Conservation (phyloP, 2,888 invertebrate genomes). For the Caprella mutica region DNA sequence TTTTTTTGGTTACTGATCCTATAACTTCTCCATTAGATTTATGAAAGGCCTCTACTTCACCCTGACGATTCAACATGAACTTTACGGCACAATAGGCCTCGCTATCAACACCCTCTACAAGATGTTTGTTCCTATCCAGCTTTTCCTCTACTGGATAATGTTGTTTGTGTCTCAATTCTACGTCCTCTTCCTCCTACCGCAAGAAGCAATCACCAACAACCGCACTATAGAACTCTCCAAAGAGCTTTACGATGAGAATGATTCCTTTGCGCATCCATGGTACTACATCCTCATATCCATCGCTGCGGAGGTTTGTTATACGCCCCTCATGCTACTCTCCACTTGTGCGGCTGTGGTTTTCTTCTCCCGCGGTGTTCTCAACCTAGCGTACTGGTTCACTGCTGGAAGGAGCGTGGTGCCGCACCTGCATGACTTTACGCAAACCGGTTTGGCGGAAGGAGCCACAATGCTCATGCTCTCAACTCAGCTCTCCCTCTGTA, state of each 20-base stretch:
- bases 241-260: slow-evolving; percentile 1
- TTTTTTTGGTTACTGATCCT: too few species aligned
- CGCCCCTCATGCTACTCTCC: slow-evolving; percentile 45
- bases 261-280: slow-evolving; percentile 8
- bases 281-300: slow-evolving; percentile 40
- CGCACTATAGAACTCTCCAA: neutral
- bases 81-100: slow-evolving; percentile 36
- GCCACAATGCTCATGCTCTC: slow-evolving; percentile 47
- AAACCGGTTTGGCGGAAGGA: slow-evolving; percentile 46
- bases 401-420: slow-evolving; percentile 39
- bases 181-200: slow-evolving; percentile 36
- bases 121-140: slow-evolving; percentile 43
- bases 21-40: too few species aligned
- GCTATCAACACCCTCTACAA: slow-evolving; percentile 42
- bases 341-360: slow-evolving; percentile 46
- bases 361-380: slow-evolving; percentile 41
- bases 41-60: slow-evolving; percentile 21
- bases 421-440: slow-evolving; percentile 39
- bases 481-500: slow-evolving; percentile 45
- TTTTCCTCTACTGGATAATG: slow-evolving; percentile 45
- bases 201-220: slow-evolving; percentile 12
- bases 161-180: slow-evolving; percentile 42
- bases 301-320: slow-evolving; percentile 43
- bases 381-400: slow-evolving; percentile 42
- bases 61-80: slow-evolving; percentile 18